Evolutionary conservation across 2,888 invertebrate genomes (phyloP).

Genomic region (Xestoiulus laeticollis): DNA sequence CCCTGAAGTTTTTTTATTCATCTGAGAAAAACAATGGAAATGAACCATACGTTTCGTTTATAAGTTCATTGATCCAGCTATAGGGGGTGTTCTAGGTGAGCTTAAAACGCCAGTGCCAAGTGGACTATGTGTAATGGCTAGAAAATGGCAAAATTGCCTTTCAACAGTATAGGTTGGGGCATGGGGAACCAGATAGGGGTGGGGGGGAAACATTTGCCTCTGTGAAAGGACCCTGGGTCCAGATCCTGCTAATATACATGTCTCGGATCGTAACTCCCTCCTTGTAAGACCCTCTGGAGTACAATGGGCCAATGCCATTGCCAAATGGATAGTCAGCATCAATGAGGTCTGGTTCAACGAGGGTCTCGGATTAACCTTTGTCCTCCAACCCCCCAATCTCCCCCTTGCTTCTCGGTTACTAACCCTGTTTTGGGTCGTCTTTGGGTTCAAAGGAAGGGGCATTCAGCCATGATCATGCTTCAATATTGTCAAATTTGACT

Average conservation of each 20-base stretch:
- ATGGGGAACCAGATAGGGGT: not conserved
- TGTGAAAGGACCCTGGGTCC: not conserved
- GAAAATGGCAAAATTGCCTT: constrained; percentile 8
- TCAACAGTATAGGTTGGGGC: not conserved
- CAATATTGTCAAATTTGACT: not conserved
- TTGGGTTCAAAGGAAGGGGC: not conserved
- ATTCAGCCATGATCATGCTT: not conserved
- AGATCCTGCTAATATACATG: constrained; percentile 26
- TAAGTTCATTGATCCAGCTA: not conserved
- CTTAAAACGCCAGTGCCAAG: constrained; percentile 28
- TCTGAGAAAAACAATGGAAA: not conserved
- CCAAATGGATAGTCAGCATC: not conserved
- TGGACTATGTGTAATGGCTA: constrained; percentile 13
- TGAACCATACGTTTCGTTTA: not conserved
- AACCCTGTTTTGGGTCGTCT: not conserved
- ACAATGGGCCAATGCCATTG: not conserved
- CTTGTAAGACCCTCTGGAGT: not conserved
- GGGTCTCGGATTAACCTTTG: constrained; percentile 37
- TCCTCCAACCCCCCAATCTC: not conserved
- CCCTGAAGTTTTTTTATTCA: no score
- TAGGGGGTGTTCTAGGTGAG: not conserved
- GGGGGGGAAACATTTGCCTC: not conserved
- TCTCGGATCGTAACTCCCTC: constrained; percentile 22
- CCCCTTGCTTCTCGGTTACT: not conserved
- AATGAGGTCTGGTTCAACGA: constrained; percentile 37